Evolutionary conservation across 2,113 vertebrate genomes (phyloP).

Genomic region (Micronycteris hirsuta): DNA sequence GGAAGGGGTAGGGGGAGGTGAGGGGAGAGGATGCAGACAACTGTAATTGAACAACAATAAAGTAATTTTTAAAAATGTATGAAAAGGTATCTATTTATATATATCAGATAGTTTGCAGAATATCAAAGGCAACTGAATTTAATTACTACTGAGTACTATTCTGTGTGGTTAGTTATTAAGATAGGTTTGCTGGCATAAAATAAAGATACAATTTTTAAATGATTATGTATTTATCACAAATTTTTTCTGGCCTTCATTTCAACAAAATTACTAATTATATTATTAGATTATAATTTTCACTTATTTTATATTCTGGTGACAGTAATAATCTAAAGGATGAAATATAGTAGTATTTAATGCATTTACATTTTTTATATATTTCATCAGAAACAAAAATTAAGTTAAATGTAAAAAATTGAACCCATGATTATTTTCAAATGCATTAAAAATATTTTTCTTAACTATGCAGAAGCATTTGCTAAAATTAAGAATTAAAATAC

Average conservation of each 20-base stretch:
- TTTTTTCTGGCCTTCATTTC: not conserved
- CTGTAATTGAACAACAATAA: too few species aligned
- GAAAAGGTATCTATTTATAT: not conserved
- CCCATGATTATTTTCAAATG: not conserved
- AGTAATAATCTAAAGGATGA: not conserved
- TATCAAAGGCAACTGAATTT: conserved; percentile 11
- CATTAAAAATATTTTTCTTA: conserved; percentile 28
- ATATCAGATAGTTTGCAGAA: not conserved
- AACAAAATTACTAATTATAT: conserved; percentile 20
- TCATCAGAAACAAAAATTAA: conserved; percentile 26
- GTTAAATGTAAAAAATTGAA: not conserved
- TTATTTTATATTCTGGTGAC: not conserved
- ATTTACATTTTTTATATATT: not conserved
- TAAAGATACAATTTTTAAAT: not conserved
- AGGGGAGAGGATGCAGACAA: too few species aligned
- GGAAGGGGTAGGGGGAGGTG: too few species aligned
- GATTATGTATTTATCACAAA: not conserved
- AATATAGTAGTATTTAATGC: not conserved
- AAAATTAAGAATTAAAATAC: not conserved
- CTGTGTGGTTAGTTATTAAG: not conserved
- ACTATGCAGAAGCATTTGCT: conserved; percentile 10
- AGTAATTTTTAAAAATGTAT: not conserved
- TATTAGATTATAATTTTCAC: conserved; percentile 24
- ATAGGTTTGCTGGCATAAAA: not conserved
- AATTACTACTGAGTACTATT: not conserved